Evolutionary conservation across 2,888 invertebrate species (phyloP).

Genomic region (Drepanosiphum platanoidis): DNA sequence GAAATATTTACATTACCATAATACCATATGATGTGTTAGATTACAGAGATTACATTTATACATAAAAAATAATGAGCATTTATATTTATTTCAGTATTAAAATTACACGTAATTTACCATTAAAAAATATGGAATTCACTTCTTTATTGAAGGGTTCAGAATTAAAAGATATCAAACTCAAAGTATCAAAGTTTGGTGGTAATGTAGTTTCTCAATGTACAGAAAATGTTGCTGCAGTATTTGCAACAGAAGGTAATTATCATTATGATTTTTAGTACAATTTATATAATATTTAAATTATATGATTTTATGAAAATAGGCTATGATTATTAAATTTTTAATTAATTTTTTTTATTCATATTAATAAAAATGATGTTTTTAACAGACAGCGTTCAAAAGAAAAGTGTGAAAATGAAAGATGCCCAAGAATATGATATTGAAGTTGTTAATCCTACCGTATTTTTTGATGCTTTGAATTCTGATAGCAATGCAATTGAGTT

Average conservation of each 20-base stretch:
- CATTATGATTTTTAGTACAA: conserved; percentile 37
- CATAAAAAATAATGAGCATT: too few species aligned
- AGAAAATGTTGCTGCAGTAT: conserved; percentile 77
- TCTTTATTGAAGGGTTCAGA: conserved; percentile 72
- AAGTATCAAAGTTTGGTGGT: conserved; percentile 81
- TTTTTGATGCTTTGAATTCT: conserved; percentile 75
- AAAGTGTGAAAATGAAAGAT: conserved; percentile 74
- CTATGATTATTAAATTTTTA: conserved; percentile 37
- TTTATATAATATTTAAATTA: neutral
- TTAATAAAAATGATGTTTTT: neutral
- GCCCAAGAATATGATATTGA: conserved; percentile 79
- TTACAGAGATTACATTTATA: too few species aligned
- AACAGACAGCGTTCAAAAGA: conserved; percentile 75
- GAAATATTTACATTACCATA: too few species aligned
- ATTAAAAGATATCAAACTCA: conserved; percentile 74
- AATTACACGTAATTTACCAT: conserved; percentile 75
- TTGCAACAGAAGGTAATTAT: conserved; percentile 72
- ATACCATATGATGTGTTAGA: too few species aligned
- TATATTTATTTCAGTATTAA: conserved; percentile 70
- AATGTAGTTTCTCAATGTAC: conserved; percentile 75
- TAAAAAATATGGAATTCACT: conserved; percentile 83
- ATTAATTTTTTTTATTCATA: conserved; percentile 39
- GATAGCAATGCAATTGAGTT: conserved; percentile 72
- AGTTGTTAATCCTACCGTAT: conserved; percentile 80
- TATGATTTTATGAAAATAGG: neutral